These are phyloP conservation scores for Microtus pennsylvanicus DNA, from an alignment of 2,113 vertebrate species.

Conservation along the genomic window DNA sequence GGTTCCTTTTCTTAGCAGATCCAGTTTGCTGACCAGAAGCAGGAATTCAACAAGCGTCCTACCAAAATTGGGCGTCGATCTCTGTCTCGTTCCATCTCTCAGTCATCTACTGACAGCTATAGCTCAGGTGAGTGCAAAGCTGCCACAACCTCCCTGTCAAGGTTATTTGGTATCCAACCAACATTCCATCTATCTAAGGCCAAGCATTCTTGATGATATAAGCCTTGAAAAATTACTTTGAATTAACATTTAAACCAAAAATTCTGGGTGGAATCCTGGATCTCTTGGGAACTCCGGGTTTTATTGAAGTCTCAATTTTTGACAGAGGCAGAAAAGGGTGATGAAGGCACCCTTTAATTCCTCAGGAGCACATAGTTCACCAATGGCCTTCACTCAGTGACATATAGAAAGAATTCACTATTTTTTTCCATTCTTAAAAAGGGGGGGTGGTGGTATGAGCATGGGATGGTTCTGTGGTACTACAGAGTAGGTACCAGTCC, in stretches of 20 bases:
- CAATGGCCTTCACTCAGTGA: background rate
- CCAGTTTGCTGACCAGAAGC: conserved; percentile 99
- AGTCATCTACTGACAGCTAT: conserved; percentile 99
- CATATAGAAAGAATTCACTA: background rate
- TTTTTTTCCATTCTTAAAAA: background rate
- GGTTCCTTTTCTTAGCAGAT: conserved; percentile 88
- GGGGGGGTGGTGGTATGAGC: no score
- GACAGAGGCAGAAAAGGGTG: background rate
- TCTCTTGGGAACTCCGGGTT: conserved; percentile 20
- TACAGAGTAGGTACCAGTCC: conserved; percentile 7
- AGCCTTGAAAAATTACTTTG: conserved; percentile 28
- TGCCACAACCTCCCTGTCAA: background rate
- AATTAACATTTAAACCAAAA: conserved; percentile 58
- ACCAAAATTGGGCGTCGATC: conserved; percentile 98
- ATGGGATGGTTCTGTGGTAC: background rate
- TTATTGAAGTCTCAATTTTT: background rate
- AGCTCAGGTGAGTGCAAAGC: conserved; percentile 93
- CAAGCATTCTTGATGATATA: background rate
- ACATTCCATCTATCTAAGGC: background rate
- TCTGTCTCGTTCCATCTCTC: conserved; percentile 98
- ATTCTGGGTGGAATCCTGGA: conserved; percentile 34
- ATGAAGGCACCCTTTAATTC: conserved; percentile 42
- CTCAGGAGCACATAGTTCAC: background rate
- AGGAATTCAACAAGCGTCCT: conserved; percentile 98
- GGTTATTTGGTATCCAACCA: background rate